Conservation (phyloP, 2,888 invertebrate genomes). For the Crepidodera aurea region DNA sequence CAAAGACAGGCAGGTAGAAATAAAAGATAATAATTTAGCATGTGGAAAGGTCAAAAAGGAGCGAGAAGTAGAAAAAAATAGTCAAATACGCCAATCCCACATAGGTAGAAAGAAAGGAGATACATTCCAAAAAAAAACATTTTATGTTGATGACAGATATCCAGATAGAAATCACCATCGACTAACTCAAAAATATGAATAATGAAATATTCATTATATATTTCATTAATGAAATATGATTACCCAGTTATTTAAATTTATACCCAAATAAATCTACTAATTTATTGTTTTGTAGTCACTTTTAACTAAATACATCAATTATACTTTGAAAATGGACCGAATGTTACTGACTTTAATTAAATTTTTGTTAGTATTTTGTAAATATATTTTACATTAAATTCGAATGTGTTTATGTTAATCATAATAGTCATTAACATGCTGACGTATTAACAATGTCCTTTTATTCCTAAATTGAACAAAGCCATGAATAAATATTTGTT, state of each 20-base stretch:
- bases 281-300: not conserved
- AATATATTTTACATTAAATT: slow-evolving; percentile 11
- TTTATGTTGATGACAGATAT: no score
- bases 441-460: slow-evolving; percentile 11
- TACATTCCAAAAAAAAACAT: no score
- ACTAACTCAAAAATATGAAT: slow-evolving; percentile 1
- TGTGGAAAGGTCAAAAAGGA: no score
- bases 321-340: not conserved
- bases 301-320: slow-evolving; percentile 11
- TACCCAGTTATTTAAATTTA: not conserved
- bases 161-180: not conserved
- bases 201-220: not conserved
- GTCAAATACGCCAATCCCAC: no score
- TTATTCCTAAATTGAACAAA: not conserved
- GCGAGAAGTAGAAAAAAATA: no score
- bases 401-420: slow-evolving; percentile 9
- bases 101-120: no score
- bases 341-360: slow-evolving; percentile 2
- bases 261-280: slow-evolving; percentile 1
- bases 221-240: not conserved
- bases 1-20: no score
- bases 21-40: no score
- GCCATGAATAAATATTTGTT: slow-evolving; percentile 8
- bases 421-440: slow-evolving; percentile 9
- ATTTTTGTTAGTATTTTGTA: slow-evolving; percentile 10